A percentile compares a stretch with the other conserved stretches of the same genome.
These are phyloP conservation scores for Prenolepis imparis DNA, from an alignment of 2,888 invertebrate species.

Conservation along the genomic window DNA sequence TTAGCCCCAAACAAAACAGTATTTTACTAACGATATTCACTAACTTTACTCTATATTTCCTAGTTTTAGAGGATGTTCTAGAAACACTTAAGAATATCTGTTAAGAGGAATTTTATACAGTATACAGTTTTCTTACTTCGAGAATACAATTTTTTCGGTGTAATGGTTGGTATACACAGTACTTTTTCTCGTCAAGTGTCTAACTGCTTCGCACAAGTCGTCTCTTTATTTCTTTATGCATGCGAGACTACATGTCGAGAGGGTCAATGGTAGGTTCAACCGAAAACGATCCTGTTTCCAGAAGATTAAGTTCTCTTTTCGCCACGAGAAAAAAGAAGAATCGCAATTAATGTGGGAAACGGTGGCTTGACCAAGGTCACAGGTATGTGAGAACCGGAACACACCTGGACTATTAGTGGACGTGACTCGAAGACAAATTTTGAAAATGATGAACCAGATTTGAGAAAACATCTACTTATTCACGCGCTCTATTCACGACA, in stretches of 20 bases:
- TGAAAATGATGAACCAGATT: constrained; percentile 59
- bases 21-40: too few species aligned
- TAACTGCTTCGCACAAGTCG: neutral
- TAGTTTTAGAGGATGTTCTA: too few species aligned
- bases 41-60: too few species aligned
- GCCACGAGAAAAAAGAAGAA: constrained; percentile 35
- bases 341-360: constrained; percentile 82
- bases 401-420: constrained; percentile 76
- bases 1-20: too few species aligned
- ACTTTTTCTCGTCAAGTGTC: constrained; percentile 24
- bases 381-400: constrained; percentile 85
- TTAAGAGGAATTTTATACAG: too few species aligned
- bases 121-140: too few species aligned
- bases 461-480: neutral
- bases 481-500: neutral
- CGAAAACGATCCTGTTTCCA: constrained; percentile 64
- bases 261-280: constrained; percentile 65
- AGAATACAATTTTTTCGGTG: too few species aligned
- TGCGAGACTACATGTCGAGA: constrained; percentile 38
- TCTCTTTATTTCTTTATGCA: neutral
- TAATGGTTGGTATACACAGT: neutral
- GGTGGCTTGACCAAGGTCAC: constrained; percentile 78
- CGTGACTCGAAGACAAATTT: constrained; percentile 82
- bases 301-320: constrained; percentile 72
- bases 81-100: too few species aligned